Evolutionary conservation across 2,797 vertebrate species (phyloP).

Genomic region (Rhinella marina): DNA sequence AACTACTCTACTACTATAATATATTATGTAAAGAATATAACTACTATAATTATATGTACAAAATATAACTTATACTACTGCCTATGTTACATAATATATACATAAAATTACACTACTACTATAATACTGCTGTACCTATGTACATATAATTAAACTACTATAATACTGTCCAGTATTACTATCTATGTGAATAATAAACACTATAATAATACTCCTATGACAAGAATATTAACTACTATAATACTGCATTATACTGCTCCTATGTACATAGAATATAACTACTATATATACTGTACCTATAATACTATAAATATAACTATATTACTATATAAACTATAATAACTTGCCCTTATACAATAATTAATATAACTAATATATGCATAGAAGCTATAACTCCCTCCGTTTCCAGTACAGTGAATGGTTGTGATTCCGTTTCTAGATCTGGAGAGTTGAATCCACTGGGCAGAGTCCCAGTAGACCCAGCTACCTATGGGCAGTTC

Average conservation of each 20-base stretch:
- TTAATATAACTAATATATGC: no score
- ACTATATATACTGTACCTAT: no score
- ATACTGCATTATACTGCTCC: conserved; percentile 4
- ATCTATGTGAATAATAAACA: background rate
- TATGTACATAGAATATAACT: conserved; percentile 14
- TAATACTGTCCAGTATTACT: conserved; percentile 4
- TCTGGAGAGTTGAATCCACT: conserved; percentile 87
- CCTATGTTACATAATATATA: conserved; percentile 4
- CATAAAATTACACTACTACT: no score
- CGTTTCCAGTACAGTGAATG: background rate
- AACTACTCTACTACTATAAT: conserved; percentile 16
- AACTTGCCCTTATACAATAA: background rate
- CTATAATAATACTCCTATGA: conserved; percentile 4
- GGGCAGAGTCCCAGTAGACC: conserved; percentile 79
- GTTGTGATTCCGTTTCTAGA: conserved; percentile 69
- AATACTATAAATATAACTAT: no score
- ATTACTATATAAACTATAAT: conserved; percentile 10
- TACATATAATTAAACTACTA: conserved; percentile 5
- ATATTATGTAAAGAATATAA: conserved; percentile 11
- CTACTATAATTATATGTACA: background rate
- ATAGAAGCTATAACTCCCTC: no score
- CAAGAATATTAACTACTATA: conserved; percentile 12
- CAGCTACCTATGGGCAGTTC: conserved; percentile 80
- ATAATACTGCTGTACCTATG: background rate
- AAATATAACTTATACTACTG: conserved; percentile 14